These are phyloP conservation scores for Euzophera pinguis DNA, from an alignment of 2,888 invertebrate species.

Conservation along the genomic window DNA sequence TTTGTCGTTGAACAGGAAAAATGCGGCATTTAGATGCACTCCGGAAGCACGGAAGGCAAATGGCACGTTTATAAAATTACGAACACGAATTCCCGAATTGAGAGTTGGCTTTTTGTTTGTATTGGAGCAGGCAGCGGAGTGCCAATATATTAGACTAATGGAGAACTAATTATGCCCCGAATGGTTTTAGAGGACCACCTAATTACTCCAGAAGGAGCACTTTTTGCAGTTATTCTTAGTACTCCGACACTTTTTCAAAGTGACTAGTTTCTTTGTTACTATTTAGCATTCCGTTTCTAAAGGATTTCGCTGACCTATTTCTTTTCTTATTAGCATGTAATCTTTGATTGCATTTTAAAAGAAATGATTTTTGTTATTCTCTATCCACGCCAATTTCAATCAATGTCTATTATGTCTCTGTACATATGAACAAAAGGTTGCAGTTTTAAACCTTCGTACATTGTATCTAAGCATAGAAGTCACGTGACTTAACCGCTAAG, in stretches of 20 bases:
- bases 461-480: too few species aligned
- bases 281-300: neutral
- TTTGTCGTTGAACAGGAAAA: constrained; percentile 20
- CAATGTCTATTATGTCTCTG: too few species aligned
- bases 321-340: neutral
- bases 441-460: too few species aligned
- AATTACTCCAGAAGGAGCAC: constrained; percentile 58
- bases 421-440: too few species aligned
- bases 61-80: constrained; percentile 36
- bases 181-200: constrained; percentile 56
- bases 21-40: constrained; percentile 31
- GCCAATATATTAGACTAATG: constrained; percentile 67
- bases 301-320: neutral
- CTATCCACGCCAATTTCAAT: too few species aligned
- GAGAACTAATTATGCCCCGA: constrained; percentile 66
- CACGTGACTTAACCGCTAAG: too few species aligned
- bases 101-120: constrained; percentile 44
- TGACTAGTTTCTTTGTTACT: constrained; percentile 10
- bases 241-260: constrained; percentile 17
- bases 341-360: too few species aligned
- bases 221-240: constrained; percentile 28
- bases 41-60: constrained; percentile 33
- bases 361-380: too few species aligned
- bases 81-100: constrained; percentile 36
- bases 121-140: constrained; percentile 42